Evolutionary conservation across 2,888 invertebrate genomes (phyloP), one percentile per base, ranked within the genome.

Genomic region (Amiota mariae): DNA sequence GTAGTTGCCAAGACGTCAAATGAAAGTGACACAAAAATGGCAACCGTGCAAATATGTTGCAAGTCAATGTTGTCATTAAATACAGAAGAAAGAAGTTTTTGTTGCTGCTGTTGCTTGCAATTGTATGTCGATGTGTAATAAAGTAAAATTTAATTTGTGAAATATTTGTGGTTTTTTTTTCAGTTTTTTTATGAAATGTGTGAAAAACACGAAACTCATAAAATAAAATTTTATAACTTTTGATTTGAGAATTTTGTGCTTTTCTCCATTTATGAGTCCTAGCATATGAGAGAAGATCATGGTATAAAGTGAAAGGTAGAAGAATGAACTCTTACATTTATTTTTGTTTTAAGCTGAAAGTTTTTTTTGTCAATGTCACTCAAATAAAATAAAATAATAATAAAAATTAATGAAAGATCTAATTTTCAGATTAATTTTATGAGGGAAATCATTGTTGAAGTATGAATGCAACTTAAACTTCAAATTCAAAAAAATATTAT

Each of bases 1-100:
- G 36, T 36, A 6, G 8, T 36, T 24, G 63, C 63, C 74, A 74
- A 79, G 73, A 75, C 79, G 72, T 76, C 76, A 79, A 75, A 77
- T 74, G 80, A 79, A 83, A 81, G 75, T 80, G 80, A 84, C 80
- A 79, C 73, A 80, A 79, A 36, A 78, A 73, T 78, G 77, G 75
- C 77, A 77, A 68, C 73, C 67, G 70, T 64, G 72, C 49, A 36
- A 70, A 70, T 36, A 68, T 15, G 66, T 66, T 24, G 67, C 67
- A n/a, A 51, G 54, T 51, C 54, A 51, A 51, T 64, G n/a, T 64
- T 64, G 64, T 9, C 59, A 59, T 59, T 18, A n/a, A n/a, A n/a
- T n/a, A 20, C 36, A 20, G 18, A 59, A 18, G 18, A 59, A 59
- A 59, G 59, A 51, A 51, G 51, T 51, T 18, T 13, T 46, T 48